A percentile compares a stretch with the other conserved stretches of the same genome.
These are phyloP conservation scores for Sarcophaga carnaria DNA, from an alignment of 2,888 invertebrate genomes.

Conservation along the genomic window DNA sequence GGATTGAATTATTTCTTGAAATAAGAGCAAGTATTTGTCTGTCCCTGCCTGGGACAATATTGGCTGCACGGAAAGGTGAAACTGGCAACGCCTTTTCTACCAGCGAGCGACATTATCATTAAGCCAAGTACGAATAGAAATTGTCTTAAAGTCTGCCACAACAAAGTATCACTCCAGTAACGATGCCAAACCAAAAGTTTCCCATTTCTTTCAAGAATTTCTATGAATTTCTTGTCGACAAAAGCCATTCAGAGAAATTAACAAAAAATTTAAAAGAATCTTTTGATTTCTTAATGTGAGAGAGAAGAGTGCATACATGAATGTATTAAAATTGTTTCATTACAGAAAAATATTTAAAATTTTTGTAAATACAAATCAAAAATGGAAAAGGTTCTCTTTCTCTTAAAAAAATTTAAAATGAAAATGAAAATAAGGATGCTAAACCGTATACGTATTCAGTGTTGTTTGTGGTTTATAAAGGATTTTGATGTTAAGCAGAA, in stretches of 20 bases:
- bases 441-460: slow-evolving; percentile 38
- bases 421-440: slow-evolving; percentile 40
- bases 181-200: slow-evolving; percentile 52
- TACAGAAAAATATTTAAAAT: neutral
- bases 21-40: slow-evolving; percentile 40
- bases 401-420: neutral
- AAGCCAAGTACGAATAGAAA: slow-evolving; percentile 27
- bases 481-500: slow-evolving; percentile 51
- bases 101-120: slow-evolving; percentile 42
- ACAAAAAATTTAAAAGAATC: slow-evolving; percentile 20
- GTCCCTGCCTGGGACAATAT: slow-evolving; percentile 53
- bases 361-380: neutral
- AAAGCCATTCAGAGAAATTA: slow-evolving; percentile 62
- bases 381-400: neutral
- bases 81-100: slow-evolving; percentile 65
- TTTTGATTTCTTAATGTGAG: no score
- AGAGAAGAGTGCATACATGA: no score
- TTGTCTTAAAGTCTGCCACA: slow-evolving; percentile 6
- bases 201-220: slow-evolving; percentile 8
- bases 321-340: no score
- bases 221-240: slow-evolving; percentile 20
- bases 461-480: slow-evolving; percentile 62
- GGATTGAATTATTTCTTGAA: slow-evolving; percentile 46
- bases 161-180: slow-evolving; percentile 51
- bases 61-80: slow-evolving; percentile 67